These are phyloP conservation scores for Galeopterus variegatus DNA, from an alignment of 2,113 vertebrate species.

Conservation along the genomic window DNA sequence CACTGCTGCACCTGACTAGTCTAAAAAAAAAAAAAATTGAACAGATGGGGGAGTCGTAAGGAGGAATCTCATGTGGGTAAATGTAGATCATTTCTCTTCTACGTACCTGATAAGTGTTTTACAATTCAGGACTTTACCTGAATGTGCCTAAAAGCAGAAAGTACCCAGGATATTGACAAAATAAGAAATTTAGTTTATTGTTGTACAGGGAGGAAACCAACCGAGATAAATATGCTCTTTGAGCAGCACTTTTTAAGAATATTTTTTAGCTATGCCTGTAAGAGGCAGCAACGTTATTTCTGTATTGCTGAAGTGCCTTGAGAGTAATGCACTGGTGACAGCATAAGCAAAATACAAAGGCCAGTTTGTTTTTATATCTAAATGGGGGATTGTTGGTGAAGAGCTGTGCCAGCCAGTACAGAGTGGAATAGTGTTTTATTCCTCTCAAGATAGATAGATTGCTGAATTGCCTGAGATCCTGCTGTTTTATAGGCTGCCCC, in stretches of 20 bases:
- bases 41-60: background rate
- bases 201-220: background rate
- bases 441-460: constrained; percentile 86
- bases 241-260: constrained; percentile 47
- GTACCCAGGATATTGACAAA: background rate
- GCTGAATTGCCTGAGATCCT: constrained; percentile 80
- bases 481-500: constrained; percentile 79
- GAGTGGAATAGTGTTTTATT: constrained; percentile 84
- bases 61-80: background rate
- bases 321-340: constrained; percentile 75
- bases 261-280: constrained; percentile 69
- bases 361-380: constrained; percentile 84
- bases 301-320: constrained; percentile 82
- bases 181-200: background rate
- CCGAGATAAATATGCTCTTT: constrained; percentile 29
- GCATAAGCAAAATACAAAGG: constrained; percentile 86
- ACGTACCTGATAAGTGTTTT: background rate
- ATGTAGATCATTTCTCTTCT: background rate
- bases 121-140: background rate
- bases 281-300: constrained; percentile 78
- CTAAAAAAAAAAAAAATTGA: no score
- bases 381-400: constrained; percentile 87
- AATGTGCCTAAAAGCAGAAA: background rate
- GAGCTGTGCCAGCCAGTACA: constrained; percentile 89
- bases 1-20: no score